Evolutionary conservation across 2,888 invertebrate genomes (phyloP).

Genomic region (Malthinus seriepunctatus): DNA sequence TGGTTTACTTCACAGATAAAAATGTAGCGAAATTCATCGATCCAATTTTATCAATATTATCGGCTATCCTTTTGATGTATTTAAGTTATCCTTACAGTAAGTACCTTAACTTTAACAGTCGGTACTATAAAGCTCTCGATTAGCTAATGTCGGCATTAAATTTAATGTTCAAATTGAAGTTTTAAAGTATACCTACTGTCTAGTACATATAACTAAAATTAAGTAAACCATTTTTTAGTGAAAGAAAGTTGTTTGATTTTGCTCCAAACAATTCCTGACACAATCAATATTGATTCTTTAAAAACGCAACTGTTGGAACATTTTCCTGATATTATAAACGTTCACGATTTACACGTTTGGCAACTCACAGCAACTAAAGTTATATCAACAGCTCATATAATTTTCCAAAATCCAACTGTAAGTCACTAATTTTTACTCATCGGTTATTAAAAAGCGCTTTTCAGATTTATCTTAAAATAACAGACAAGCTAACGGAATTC

Average conservation of each 20-base stretch:
- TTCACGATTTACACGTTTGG: slow-evolving; percentile 91
- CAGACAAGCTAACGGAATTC: slow-evolving; percentile 69
- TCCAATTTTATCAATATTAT: slow-evolving; percentile 75
- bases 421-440: too few species aligned
- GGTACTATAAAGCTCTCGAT: too few species aligned
- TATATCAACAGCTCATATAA: slow-evolving; percentile 84
- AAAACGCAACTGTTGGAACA: slow-evolving; percentile 65
- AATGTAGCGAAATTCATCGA: slow-evolving; percentile 72
- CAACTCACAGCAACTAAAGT: slow-evolving; percentile 78
- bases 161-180: too few species aligned
- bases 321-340: slow-evolving; percentile 72
- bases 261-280: slow-evolving; percentile 89
- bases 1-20: slow-evolving; percentile 63
- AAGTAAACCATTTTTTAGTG: too few species aligned
- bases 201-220: too few species aligned
- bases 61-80: slow-evolving; percentile 69
- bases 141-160: too few species aligned
- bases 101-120: slow-evolving; percentile 47
- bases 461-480: slow-evolving; percentile 60
- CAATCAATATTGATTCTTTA: slow-evolving; percentile 76
- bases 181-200: too few species aligned
- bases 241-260: slow-evolving; percentile 87
- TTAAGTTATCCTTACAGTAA: slow-evolving; percentile 83
- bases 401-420: slow-evolving; percentile 67
- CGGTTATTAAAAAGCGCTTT: neutral